Percentiles rank a stretch among this genome's conserved stretches.
These are phyloP conservation scores for Pionites leucogaster DNA, from an alignment of 2,113 vertebrate species.

Conservation along the genomic window DNA sequence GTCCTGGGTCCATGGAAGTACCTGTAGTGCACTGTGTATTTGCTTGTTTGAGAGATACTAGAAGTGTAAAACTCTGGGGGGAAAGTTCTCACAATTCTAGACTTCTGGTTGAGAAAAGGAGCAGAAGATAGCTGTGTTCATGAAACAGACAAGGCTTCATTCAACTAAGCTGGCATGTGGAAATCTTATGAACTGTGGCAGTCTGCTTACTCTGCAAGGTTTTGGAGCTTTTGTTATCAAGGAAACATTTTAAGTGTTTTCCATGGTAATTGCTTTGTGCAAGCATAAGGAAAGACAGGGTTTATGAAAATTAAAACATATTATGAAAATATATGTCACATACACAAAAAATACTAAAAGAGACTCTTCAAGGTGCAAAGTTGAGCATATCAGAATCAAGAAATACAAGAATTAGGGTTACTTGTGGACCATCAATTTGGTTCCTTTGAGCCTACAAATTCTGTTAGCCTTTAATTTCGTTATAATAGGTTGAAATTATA, in stretches of 20 bases:
- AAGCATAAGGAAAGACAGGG: not conserved
- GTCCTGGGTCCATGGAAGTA: not conserved
- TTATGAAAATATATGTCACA: not conserved
- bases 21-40: not conserved
- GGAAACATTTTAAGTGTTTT: not conserved
- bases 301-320: not conserved
- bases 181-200: not conserved
- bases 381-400: not conserved
- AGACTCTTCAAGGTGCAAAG: not conserved
- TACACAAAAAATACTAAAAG: not conserved
- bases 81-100: not conserved
- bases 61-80: accelerated
- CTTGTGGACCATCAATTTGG: not conserved
- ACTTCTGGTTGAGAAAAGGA: not conserved
- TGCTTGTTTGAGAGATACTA: not conserved
- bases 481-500: not conserved
- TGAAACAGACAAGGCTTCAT: not conserved
- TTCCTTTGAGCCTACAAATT: not conserved
- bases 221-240: not conserved
- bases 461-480: not conserved
- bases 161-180: not conserved
- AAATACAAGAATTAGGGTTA: not conserved
- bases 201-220: not conserved
- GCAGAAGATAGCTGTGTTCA: not conserved
- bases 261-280: not conserved